Conservation (phyloP, 2,113 vertebrate genomes). For the Cryptotis parvus region DNA sequence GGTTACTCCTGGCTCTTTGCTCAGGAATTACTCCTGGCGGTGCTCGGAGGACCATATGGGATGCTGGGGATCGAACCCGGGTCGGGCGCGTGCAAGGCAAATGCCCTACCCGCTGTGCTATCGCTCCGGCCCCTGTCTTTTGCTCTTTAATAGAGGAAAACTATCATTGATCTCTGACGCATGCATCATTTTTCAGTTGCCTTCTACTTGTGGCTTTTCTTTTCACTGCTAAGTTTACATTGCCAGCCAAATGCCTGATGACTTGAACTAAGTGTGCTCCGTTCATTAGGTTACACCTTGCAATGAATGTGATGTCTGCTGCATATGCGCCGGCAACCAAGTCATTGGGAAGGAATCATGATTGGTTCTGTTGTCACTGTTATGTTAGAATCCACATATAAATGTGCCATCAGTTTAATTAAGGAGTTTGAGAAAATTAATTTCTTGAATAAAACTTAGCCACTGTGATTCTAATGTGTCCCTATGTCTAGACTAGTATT, state of each 20-base stretch:
- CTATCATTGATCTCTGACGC: neutral
- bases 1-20: too few relatives aligned
- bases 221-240: neutral
- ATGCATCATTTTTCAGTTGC: neutral
- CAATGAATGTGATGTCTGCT: neutral
- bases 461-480: slow-evolving; percentile 7
- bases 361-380: neutral
- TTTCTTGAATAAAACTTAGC: slow-evolving; percentile 18
- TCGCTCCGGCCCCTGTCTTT: too few relatives aligned
- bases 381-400: slow-evolving; percentile 36
- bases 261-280: neutral
- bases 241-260: neutral
- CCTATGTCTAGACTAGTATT: neutral
- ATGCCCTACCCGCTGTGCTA: too few relatives aligned
- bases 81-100: too few relatives aligned
- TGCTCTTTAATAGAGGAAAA: slow-evolving; percentile 29
- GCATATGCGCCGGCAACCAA: too few relatives aligned
- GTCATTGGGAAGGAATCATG: neutral
- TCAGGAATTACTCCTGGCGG: too few relatives aligned
- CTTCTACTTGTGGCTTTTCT: neutral
- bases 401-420: slow-evolving; percentile 40
- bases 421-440: slow-evolving; percentile 6
- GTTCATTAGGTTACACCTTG: neutral
- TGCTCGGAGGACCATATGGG: too few relatives aligned
- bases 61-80: too few relatives aligned